Base-by-base conservation (phyloP, 2,888 invertebrate genomes). In the Oscheius myriophilus region DNA sequence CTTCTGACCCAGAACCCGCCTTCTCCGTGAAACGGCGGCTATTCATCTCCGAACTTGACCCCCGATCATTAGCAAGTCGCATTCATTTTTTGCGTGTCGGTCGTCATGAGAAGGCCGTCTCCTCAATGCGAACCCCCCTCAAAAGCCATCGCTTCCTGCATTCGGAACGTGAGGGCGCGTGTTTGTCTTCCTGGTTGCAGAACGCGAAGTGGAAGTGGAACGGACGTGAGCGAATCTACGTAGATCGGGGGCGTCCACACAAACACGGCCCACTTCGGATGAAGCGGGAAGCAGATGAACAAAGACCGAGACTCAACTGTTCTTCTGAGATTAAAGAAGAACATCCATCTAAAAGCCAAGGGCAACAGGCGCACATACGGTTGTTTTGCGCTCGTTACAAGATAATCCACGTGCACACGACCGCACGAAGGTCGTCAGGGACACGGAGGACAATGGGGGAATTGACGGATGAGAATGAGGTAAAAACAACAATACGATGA, bases 11-110 rank as follows among this genome's bases (percentile, higher is more conserved):
- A 33, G 33, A 33, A 33, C 33, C 33, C 33, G n/a, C 9, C 33
- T 33, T 6, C 33, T 33, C 33, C 33, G 33, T 33, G 33, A 33
- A 49, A 33, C 61, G 61, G 33, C 49, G 61, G 21, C 61, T 61
- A 61, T 61, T 61, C 61, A 46, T 7, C 26, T 14, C 18, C 49
- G 61, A 61, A 61, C 61, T 61, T 61, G 61, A 61, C 61, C 61
- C 26, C 49, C 46, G 61, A 61, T 61, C 61, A 61, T 61, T 61
- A 59, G 39, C 42, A 54, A 25, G 33, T n/a, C 25, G 33, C 54
- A 16, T 33, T 25, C 54, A 46, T 46, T 21, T 46, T n/a, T 46
- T 46, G n/a, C 18, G 21, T 18, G n/a, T 18, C 21, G n/a, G 4
- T 46, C 46, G 21, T 3, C 46, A 18, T 51, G 12, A 25, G 21